phyloP scores from a whole-genome alignment of 1,140 invertebrate genomes.

The Drosophila jambulina region DNA sequence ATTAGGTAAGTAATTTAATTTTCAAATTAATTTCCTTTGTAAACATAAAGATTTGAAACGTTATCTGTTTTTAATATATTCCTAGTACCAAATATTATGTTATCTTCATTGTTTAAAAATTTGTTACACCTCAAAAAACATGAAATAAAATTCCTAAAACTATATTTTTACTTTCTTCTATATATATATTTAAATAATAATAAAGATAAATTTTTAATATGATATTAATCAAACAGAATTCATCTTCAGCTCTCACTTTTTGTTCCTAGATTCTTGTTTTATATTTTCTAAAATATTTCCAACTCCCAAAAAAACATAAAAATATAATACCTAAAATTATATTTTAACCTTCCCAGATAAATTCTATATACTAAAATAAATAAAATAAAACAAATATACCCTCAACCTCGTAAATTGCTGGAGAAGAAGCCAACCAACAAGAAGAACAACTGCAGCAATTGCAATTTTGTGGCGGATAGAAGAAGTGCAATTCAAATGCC shows the following conservation, averaged over 20 bases:
- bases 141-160: too few relatives aligned
- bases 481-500: constrained; percentile 75
- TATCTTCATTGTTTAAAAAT: too few relatives aligned
- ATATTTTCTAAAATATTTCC: background rate
- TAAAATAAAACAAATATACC: constrained; percentile 1
- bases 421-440: constrained; percentile 19
- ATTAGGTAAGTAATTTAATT: background rate
- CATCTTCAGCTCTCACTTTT: background rate
- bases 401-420: constrained; percentile 5
- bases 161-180: too few relatives aligned
- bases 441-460: constrained; percentile 60
- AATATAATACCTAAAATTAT: background rate
- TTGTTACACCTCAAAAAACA: too few relatives aligned
- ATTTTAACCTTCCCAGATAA: background rate
- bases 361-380: background rate
- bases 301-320: too few relatives aligned
- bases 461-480: constrained; percentile 71
- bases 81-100: too few relatives aligned
- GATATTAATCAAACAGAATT: too few relatives aligned
- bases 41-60: background rate
- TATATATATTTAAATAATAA: too few relatives aligned
- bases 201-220: too few relatives aligned
- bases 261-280: too few relatives aligned
- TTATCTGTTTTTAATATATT: too few relatives aligned
- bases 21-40: background rate